Evolutionary conservation across 2,888 invertebrate species (phyloP), one percentile per base, ranked within the genome.

Genomic region (Amphimallon solstitiale): DNA sequence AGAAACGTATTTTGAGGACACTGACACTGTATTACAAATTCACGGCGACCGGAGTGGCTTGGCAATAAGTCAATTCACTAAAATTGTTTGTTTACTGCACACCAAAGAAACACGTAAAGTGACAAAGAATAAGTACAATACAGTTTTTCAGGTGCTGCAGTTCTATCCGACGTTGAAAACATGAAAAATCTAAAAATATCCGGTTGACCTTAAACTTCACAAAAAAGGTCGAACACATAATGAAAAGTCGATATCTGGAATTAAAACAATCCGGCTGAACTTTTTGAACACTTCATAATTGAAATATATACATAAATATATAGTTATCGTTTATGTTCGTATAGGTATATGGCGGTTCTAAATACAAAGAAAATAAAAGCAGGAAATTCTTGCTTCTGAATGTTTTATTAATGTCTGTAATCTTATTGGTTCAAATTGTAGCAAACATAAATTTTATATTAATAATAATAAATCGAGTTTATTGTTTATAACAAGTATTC

Each of bases 191-290:
- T 59, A 43, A 59, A 59, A 43, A 45, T 45, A 59, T 59, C 34
- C 9, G 29, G 43, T 17, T 59, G 56, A 59, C 56, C 56, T 59
- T 59, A 59, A 56, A 59, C 56, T 43, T 59, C 43, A 29, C 38
- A 29, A 43, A 59, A 56, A 59, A 59, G 56, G 45, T 59, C 56
- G 10, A 5, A 29, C 29, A 15, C 15, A 54, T 14, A 21, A 56
- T 40, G 23, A 56, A 59, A 45, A 43, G 54, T 59, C 29, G 43
- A 34, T 59, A 59, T 59, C 29, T 12, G 19, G 19, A 43, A 43
- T 43, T 43, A 43, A 14, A 43, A 23, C 23, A 23, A 23, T 23
- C 23, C 23, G 3, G 23, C 23, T n/a, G n/a, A n/a, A n/a, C n/a
- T 5, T 23, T 23, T 23, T 23, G 3, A 5, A 23, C 23, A 5